Base-by-base conservation (phyloP, 2,113 vertebrate species). In the Elanoides forficatus region DNA sequence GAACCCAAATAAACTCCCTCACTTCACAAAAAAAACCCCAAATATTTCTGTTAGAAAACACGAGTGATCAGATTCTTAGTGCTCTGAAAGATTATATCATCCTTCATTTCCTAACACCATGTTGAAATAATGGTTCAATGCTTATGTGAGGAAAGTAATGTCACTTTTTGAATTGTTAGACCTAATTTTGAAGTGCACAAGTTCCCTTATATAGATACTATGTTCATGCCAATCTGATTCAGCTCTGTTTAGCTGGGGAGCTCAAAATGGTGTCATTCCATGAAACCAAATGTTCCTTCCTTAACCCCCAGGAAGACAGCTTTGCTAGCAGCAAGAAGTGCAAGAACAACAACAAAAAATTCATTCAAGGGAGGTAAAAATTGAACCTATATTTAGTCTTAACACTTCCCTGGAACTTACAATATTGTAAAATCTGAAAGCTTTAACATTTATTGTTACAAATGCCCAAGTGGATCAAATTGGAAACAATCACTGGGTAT, bases 341-440 rank as follows among this genome's bases (percentile, higher is more conserved):
- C 25, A 68, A 72, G 26, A 47, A 58, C 18, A 20, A 30, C 9
- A 58, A 58, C 17, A n/a, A 38, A 25, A 29, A 43, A 52, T 15
- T 56, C 12, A 86, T 66, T 90, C 40, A 53, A 59, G 27, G 22
- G 62, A 78, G 42, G 48, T 30, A 93, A 84, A 86, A 92, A 38
- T 38, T 63, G 68, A 75, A 65, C 50, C 43, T 81, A 52, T 91
- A 91, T 86, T 90, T 94, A 75, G 45, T 92, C 80, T 86, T 88
- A 96, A 80, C 0, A 1, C 34, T 90, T 91, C 73, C 38, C 58
- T 96, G 81, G 50, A 97, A 83, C 71, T 81, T 95, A 90, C 43
- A 93, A 52, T 86, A 62, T 48, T 86, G 27, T 96, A 97, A 93
- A 94, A 72, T 67, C 82, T 92, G 72, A 97, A 81, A 86, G 70